Percentiles rank a stretch among this genome's conserved stretches.
Conservation (phyloP, 2,113 vertebrate genomes). For the Oryctolagus cuniculus region mOryCun1.1 NC_091434.1:114733001-114733500, state of each 20-base stretch:
- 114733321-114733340: background rate
- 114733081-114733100: too few species aligned
- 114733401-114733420: slow-evolving; percentile 12
- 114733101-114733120: too few species aligned
- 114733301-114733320: background rate
- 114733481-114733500: background rate
- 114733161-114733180: too few species aligned
- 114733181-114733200: background rate
- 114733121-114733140: too few species aligned
- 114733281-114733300: background rate
- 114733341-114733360: background rate
- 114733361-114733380: background rate
- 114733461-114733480: background rate
- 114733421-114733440: background rate
- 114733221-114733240: background rate
- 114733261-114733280: background rate
- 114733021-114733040: too few species aligned
- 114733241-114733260: background rate
- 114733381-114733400: background rate
- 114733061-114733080: too few species aligned
- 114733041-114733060: too few species aligned
- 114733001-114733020: too few species aligned
- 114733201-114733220: background rate
- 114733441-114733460: background rate
- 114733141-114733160: too few species aligned